phyloP scores from a whole-genome alignment of 2,797 vertebrate genomes.

The Sebastes diploproa region DNA sequence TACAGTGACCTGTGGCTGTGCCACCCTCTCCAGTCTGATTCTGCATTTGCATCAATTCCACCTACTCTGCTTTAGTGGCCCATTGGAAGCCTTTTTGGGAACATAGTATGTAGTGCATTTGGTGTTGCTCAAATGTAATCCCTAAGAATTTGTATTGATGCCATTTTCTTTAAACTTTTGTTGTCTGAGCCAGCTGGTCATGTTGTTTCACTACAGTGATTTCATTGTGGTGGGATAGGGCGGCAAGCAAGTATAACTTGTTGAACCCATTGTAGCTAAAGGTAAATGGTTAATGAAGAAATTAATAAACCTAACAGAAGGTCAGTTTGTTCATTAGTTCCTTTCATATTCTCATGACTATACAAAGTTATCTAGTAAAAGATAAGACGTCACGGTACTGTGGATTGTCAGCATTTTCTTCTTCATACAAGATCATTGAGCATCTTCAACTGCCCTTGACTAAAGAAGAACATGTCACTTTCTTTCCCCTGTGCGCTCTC shows the following conservation, averaged over 20 bases:
- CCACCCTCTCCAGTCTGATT: background rate
- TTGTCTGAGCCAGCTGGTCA: background rate
- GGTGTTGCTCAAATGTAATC: background rate
- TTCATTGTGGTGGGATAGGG: background rate
- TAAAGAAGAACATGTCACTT: background rate
- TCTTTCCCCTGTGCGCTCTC: background rate
- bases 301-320: background rate
- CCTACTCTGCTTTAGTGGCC: too few relatives aligned
- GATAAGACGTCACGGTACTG: background rate
- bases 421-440: background rate
- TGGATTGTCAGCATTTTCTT: conserved; percentile 1
- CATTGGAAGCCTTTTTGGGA: background rate
- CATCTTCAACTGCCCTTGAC: background rate
- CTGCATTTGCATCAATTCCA: background rate
- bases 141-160: background rate
- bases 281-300: background rate
- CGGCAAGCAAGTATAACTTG: background rate
- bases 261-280: background rate
- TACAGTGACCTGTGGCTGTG: conserved; percentile 39
- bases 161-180: background rate
- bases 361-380: background rate
- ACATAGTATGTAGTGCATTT: background rate
- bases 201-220: background rate
- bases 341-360: background rate
- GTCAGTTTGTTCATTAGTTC: background rate